These are phyloP conservation scores for Microctonus aethiopoides DNA, from an alignment of 2,888 invertebrate species.

Conservation along the genomic window DNA sequence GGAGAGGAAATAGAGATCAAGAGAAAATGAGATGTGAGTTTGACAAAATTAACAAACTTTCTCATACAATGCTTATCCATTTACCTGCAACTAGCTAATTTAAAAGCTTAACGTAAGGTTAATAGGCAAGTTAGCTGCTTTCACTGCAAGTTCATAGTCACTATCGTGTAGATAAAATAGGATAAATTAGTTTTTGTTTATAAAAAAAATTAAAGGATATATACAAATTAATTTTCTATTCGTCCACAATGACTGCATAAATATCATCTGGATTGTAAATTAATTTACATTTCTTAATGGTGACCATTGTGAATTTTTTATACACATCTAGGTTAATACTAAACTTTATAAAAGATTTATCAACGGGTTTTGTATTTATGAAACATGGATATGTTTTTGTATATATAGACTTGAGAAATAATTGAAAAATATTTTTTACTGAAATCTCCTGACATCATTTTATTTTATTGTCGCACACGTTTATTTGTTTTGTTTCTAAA, in stretches of 20 bases:
- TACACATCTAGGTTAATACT: background rate
- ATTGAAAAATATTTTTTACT: background rate
- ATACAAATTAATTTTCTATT: background rate
- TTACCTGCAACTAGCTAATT: background rate
- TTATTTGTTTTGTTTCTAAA: background rate
- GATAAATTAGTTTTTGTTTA: too few species aligned
- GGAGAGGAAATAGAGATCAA: background rate
- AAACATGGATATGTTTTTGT: background rate
- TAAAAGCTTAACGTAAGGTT: background rate
- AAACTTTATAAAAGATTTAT: background rate
- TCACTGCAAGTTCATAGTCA: background rate
- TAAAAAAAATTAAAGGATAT: too few species aligned
- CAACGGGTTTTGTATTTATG: background rate
- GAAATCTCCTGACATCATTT: background rate
- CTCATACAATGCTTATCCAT: background rate
- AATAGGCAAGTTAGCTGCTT: background rate
- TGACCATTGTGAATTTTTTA: too few species aligned
- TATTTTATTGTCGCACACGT: background rate
- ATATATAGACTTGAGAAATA: background rate
- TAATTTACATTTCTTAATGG: background rate
- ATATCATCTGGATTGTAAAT: background rate
- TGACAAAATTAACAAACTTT: constrained; percentile 23
- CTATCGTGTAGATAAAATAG: too few species aligned
- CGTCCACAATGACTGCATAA: background rate
- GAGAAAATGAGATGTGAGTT: constrained; percentile 10